phyloP scores from a whole-genome alignment of 2,888 invertebrate species.

The Aleiodes leptofemur region DNA sequence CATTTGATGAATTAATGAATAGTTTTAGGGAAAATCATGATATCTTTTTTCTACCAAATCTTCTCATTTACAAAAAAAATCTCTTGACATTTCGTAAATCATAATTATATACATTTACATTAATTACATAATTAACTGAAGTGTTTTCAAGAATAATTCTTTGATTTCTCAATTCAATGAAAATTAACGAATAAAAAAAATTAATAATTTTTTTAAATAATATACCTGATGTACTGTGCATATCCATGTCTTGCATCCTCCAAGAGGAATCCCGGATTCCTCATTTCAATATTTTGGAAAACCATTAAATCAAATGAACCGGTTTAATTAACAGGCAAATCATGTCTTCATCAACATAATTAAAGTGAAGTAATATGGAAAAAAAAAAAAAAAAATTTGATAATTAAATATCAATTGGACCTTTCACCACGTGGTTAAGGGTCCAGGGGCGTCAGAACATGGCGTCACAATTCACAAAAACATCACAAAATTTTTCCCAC shows the following conservation, averaged over 20 bases:
- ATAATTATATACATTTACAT: no score
- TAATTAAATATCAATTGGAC: neutral
- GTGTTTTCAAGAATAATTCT: neutral
- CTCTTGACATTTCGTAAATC: no score
- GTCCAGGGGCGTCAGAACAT: neutral
- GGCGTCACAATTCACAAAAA: conserved; percentile 27
- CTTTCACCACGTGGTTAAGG: conserved; percentile 33
- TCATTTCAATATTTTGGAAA: conserved; percentile 73
- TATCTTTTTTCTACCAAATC: neutral
- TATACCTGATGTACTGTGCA: conserved; percentile 73
- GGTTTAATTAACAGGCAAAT: neutral
- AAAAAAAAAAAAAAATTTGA: neutral
- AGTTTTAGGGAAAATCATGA: neutral
- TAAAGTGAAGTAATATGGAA: neutral
- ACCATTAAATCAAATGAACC: conserved; percentile 64
- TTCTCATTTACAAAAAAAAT: no score
- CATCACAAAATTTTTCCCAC: neutral
- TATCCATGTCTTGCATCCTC: conserved; percentile 74
- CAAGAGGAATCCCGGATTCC: conserved; percentile 73
- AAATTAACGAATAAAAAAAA: neutral
- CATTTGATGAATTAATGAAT: neutral
- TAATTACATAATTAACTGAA: neutral
- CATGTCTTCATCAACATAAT: conserved; percentile 27
- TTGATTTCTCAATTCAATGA: neutral
- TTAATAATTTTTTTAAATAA: neutral